Conservation (phyloP, 2,113 vertebrate genomes). For the Zosterops lateralis region DNA sequence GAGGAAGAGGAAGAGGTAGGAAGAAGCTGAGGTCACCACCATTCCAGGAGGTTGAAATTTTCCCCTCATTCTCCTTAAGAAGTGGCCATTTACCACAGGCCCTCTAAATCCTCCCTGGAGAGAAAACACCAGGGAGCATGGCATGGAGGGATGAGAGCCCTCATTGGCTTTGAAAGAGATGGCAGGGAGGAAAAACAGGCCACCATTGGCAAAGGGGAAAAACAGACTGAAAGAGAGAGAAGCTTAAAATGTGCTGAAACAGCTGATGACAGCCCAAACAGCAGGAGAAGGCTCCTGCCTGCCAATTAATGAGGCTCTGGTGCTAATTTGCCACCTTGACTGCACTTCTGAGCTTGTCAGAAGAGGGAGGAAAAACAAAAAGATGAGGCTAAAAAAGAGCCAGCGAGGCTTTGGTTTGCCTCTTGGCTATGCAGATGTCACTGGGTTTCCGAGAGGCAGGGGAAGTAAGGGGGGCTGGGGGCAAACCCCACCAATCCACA, state of each 20-base stretch:
- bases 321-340: conserved; percentile 72
- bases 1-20: not conserved
- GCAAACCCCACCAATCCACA: fast-evolving
- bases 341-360: conserved; percentile 66
- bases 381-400: not conserved
- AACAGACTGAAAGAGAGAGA: not conserved
- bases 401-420: not conserved
- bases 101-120: not conserved
- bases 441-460: not conserved
- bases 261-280: conserved; percentile 65
- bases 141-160: conserved; percentile 8
- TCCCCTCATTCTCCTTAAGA: not conserved
- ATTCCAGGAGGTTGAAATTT: not conserved
- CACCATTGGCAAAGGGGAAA: fast-evolving
- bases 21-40: not conserved
- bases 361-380: not conserved
- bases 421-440: not conserved
- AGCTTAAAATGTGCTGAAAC: conserved; percentile 44
- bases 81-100: not conserved
- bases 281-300: conserved; percentile 66
- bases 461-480: not conserved
- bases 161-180: conserved; percentile 9
- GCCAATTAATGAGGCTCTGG: conserved; percentile 68
- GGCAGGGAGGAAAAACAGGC: conserved; percentile 18
- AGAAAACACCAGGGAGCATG: not conserved